A percentile compares a stretch with the other conserved stretches of the same genome.
Evolutionary conservation across 53 echinoderm and acorn worm genomes (phyloP).

Genomic region (Echinometra lucunter): DNA sequence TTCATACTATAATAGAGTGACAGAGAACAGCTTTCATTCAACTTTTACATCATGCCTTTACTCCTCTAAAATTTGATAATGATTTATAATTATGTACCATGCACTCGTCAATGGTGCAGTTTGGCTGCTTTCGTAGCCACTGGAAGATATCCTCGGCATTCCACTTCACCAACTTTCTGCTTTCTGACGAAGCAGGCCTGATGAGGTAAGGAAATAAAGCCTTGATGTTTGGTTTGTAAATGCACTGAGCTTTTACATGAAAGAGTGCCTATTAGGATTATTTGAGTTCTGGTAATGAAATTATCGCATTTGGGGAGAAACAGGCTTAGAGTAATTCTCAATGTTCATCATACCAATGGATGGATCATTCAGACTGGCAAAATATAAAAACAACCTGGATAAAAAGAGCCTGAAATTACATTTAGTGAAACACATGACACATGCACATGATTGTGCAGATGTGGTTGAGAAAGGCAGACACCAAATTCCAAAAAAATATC

Average conservation of each 20-base stretch:
- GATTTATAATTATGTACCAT: conserved; percentile 78
- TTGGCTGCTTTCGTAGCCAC: conserved; percentile 88
- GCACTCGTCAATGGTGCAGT: conserved; percentile 89
- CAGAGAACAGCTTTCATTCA: background rate
- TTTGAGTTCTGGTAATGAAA: background rate
- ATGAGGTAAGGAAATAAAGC: conserved; percentile 34
- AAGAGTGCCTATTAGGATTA: background rate
- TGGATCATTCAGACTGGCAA: background rate
- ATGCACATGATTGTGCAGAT: too few species aligned
- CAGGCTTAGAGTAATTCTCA: too few species aligned
- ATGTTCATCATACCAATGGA: too few species aligned
- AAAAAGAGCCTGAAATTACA: background rate
- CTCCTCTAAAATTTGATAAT: background rate
- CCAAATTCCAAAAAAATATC: too few species aligned
- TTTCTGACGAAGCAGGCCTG: conserved; percentile 90
- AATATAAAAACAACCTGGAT: background rate
- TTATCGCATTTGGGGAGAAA: background rate
- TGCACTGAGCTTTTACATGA: background rate
- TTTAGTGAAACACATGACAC: background rate
- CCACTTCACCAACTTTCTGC: conserved; percentile 97
- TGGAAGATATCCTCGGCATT: conserved; percentile 90
- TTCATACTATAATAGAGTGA: background rate
- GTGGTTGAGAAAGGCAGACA: too few species aligned
- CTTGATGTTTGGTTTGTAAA: conserved; percentile 1
- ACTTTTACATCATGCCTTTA: background rate